Conservation (phyloP, 2,888 invertebrate species). For the Antitype chi region DNA sequence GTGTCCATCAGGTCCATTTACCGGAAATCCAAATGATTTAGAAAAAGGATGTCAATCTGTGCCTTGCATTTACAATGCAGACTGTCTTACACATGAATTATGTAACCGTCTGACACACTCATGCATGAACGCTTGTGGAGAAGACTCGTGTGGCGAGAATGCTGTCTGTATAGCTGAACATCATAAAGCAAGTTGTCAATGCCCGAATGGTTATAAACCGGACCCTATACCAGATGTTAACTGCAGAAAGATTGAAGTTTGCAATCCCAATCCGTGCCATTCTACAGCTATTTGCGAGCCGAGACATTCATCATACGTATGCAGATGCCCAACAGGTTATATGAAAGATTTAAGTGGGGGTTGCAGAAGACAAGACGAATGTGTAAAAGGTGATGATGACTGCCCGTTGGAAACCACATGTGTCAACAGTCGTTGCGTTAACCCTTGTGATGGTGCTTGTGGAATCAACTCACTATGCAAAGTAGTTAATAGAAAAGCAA, state of each 20-base stretch:
- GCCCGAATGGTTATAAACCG: slow-evolving; percentile 95
- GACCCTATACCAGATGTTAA: slow-evolving; percentile 96
- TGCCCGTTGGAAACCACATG: slow-evolving; percentile 95
- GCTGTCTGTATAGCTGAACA: slow-evolving; percentile 97
- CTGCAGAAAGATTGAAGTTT: slow-evolving; percentile 93
- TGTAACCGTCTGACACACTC: slow-evolving; percentile 96
- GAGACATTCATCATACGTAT: slow-evolving; percentile 92
- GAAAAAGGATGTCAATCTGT: slow-evolving; percentile 94
- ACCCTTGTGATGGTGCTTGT: slow-evolving; percentile 96
- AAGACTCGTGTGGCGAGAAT: slow-evolving; percentile 95
- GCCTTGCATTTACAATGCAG: slow-evolving; percentile 96
- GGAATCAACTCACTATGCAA: slow-evolving; percentile 95
- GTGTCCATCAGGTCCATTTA: slow-evolving; percentile 96
- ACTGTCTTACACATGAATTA: slow-evolving; percentile 94
- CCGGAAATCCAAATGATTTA: slow-evolving; percentile 96
- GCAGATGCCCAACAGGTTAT: slow-evolving; percentile 94
- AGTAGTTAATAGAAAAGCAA: slow-evolving; percentile 93
- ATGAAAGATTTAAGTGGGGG: slow-evolving; percentile 94
- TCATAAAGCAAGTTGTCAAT: slow-evolving; percentile 95
- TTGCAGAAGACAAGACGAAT: slow-evolving; percentile 95
- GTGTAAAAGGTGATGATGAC: slow-evolving; percentile 93
- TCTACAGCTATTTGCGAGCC: slow-evolving; percentile 94
- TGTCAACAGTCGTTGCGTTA: slow-evolving; percentile 93
- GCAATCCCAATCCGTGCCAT: slow-evolving; percentile 95
- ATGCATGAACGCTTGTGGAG: slow-evolving; percentile 95